Conservation (phyloP, 1,140 invertebrate species). For the Mamestra configurata region DNA sequence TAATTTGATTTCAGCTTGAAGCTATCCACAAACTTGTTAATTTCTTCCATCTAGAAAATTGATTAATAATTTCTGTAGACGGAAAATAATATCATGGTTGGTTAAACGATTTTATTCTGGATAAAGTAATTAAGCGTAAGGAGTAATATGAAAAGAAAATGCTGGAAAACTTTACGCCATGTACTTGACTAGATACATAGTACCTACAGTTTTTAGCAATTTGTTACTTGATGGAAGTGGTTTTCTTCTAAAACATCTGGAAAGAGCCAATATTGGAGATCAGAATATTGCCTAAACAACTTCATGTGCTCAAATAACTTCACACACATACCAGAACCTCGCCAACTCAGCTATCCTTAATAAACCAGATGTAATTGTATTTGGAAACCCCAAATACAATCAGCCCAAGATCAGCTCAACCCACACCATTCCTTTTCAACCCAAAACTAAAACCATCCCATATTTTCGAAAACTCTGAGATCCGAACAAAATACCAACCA, state of each 20-base stretch:
- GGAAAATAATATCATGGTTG: not conserved
- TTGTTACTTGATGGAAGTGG: too few species aligned
- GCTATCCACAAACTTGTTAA: slow-evolving; percentile 17
- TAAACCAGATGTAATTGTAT: too few species aligned
- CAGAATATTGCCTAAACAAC: too few species aligned
- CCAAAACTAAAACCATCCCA: slow-evolving; percentile 11
- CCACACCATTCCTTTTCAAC: not conserved
- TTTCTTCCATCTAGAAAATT: slow-evolving; percentile 4
- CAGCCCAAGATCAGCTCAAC: not conserved
- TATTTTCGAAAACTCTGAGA: not conserved
- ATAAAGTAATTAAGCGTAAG: not conserved
- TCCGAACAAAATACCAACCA: not conserved
- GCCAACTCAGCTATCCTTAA: too few species aligned
- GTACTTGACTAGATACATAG: too few species aligned
- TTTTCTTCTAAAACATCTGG: too few species aligned
- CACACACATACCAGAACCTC: too few species aligned
- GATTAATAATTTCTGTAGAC: not conserved
- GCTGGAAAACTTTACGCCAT: too few species aligned
- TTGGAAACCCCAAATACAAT: not conserved
- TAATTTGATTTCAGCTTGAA: slow-evolving; percentile 6
- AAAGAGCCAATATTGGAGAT: too few species aligned
- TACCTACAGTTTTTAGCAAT: too few species aligned
- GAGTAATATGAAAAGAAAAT: too few species aligned
- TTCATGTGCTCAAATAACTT: too few species aligned
- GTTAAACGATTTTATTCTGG: not conserved